phyloP scores from a whole-genome alignment of 2,797 vertebrate genomes.

The Sebastes flavidus region DNA sequence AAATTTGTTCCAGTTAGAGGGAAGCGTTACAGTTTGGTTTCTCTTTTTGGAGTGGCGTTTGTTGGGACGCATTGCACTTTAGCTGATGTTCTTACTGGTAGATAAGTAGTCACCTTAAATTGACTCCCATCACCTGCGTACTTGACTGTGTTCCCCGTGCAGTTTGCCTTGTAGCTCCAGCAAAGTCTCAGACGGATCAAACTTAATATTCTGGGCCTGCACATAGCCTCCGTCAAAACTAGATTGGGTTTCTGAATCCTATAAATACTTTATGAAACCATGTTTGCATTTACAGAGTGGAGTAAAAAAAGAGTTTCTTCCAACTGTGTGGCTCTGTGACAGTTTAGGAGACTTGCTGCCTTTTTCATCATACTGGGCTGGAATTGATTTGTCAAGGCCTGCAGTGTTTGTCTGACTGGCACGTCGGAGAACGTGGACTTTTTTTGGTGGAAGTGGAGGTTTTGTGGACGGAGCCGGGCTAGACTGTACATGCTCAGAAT shows the following conservation, averaged over 20 bases:
- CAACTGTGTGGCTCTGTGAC: conserved; percentile 14
- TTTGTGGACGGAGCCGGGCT: conserved; percentile 24
- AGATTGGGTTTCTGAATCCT: conserved; percentile 29
- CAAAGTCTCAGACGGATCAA: not conserved
- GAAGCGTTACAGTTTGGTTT: not conserved
- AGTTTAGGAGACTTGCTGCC: conserved; percentile 48
- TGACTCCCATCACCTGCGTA: not conserved
- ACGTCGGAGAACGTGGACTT: conserved; percentile 11
- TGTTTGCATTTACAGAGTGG: conserved; percentile 50
- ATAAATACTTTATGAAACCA: conserved; percentile 47
- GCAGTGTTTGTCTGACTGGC: conserved; percentile 58
- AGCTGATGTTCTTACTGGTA: not conserved
- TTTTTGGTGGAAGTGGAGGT: not conserved
- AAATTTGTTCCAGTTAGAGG: not conserved
- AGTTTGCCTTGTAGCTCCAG: not conserved
- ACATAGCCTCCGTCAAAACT: not conserved
- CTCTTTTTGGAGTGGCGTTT: not conserved
- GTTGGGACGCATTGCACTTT: not conserved
- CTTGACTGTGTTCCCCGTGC: not conserved
- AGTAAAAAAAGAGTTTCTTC: conserved; percentile 13
- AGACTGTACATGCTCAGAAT: conserved; percentile 62
- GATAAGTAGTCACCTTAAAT: not conserved
- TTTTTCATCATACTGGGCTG: conserved; percentile 60
- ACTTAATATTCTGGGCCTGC: conserved; percentile 40
- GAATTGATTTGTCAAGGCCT: conserved; percentile 68